A percentile compares a stretch with the other conserved stretches of the same genome.
These are phyloP conservation scores for Steinernema feltiae DNA, from an alignment of 1,140 invertebrate species.

Conservation along the genomic window DNA sequence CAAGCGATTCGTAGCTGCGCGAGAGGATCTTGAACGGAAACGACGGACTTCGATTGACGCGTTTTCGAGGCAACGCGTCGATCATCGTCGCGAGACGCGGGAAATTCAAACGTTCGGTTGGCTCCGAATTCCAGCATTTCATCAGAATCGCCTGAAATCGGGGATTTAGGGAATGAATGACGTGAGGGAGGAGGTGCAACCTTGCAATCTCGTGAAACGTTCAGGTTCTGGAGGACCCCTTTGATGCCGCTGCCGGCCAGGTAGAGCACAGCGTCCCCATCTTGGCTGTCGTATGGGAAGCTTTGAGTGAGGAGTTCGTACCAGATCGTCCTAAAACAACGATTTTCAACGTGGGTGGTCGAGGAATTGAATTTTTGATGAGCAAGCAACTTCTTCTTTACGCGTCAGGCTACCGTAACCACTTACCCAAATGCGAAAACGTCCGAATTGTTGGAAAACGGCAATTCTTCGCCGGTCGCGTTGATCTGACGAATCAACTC, in stretches of 20 bases:
- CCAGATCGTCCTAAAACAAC: constrained; percentile 87
- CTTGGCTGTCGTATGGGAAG: constrained; percentile 87
- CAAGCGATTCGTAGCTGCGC: not conserved
- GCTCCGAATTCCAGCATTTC: constrained; percentile 84
- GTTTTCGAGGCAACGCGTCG: constrained; percentile 78
- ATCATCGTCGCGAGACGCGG: constrained; percentile 74
- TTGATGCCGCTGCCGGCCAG: constrained; percentile 93
- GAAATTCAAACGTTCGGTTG: constrained; percentile 81
- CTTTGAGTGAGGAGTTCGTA: constrained; percentile 92
- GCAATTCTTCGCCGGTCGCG: constrained; percentile 73
- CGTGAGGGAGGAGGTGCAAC: constrained; percentile 65
- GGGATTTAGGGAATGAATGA: too few relatives aligned
- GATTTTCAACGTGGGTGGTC: too few relatives aligned
- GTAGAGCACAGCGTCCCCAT: constrained; percentile 91
- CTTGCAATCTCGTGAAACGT: constrained; percentile 90
- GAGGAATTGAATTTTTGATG: too few relatives aligned
- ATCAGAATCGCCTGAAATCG: constrained; percentile 91
- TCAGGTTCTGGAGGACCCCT: constrained; percentile 83
- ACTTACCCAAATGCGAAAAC: constrained; percentile 95
- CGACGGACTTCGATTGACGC: constrained; percentile 87
- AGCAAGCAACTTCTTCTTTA: too few relatives aligned
- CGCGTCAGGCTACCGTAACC: too few relatives aligned
- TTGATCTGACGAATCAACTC: constrained; percentile 73
- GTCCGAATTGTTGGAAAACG: constrained; percentile 83
- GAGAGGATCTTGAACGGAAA: constrained; percentile 66